A percentile compares a stretch with the other conserved stretches of the same genome.
Evolutionary conservation across 2,888 invertebrate species (phyloP).

Genomic region (Agrotis ipsilon): DNA sequence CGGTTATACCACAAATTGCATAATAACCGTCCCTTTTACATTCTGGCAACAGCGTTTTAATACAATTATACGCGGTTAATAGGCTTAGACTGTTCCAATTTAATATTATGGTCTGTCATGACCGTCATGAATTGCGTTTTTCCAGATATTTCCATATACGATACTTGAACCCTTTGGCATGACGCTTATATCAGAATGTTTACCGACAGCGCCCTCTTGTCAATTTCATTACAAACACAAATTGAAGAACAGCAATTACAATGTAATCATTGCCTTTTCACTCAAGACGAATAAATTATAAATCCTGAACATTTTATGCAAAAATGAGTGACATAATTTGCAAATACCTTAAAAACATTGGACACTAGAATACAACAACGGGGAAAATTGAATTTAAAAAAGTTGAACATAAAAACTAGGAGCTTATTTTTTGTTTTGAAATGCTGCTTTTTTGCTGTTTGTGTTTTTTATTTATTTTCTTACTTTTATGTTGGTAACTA

Average conservation of each 20-base stretch:
- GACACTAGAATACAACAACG: neutral
- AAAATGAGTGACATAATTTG: neutral
- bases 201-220: neutral
- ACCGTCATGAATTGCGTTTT: neutral
- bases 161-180: no score
- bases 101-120: neutral
- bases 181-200: neutral
- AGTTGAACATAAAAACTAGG: neutral
- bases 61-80: neutral
- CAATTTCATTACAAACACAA: neutral
- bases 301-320: slow-evolving; percentile 8
- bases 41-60: slow-evolving; percentile 10
- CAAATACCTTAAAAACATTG: neutral
- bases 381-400: neutral
- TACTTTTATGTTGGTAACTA: neutral
- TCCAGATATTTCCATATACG: neutral
- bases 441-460: slow-evolving; percentile 22
- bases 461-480: neutral
- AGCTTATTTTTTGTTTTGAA: slow-evolving; percentile 7
- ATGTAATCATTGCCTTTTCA: neutral
- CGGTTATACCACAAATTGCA: slow-evolving; percentile 32
- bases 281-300: neutral
- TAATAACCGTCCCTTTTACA: slow-evolving; percentile 9
- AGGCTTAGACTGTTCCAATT: neutral
- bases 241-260: neutral